These are phyloP conservation scores for Microtus californicus DNA, from an alignment of 2,797 vertebrate species.

Conservation along the genomic window DNA sequence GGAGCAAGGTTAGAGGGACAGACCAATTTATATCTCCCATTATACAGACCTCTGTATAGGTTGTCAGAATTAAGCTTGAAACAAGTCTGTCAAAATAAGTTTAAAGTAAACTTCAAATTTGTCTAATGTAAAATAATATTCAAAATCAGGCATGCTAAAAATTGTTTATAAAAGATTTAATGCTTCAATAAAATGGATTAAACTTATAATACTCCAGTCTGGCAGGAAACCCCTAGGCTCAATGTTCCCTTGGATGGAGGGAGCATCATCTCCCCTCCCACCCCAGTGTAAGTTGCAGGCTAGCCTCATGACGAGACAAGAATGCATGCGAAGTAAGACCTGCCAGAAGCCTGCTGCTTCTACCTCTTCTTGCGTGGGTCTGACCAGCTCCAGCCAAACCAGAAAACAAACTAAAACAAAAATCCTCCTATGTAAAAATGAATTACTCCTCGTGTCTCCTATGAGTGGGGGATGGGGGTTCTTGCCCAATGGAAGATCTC, in stretches of 20 bases:
- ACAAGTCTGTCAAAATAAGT: neutral
- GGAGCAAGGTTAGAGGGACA: neutral
- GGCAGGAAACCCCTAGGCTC: neutral
- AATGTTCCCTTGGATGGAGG: neutral
- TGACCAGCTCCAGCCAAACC: neutral
- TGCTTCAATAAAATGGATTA: neutral
- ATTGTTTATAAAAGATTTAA: neutral
- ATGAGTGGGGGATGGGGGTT: neutral
- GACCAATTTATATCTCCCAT: neutral
- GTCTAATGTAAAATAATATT: neutral
- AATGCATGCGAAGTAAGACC: neutral
- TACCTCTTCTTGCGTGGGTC: neutral
- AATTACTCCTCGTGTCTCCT: neutral
- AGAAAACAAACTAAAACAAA: neutral
- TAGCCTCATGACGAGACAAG: neutral
- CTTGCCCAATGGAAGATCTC: neutral
- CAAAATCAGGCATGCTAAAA: neutral
- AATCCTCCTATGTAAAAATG: neutral
- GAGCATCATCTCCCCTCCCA: neutral
- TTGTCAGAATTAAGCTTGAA: neutral
- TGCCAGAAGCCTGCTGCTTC: neutral
- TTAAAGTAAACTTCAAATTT: neutral
- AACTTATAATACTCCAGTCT: neutral
- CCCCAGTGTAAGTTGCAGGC: neutral
- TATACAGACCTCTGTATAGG: neutral